Conservation (phyloP, 2,888 invertebrate genomes). For the Portevinia maculata region DNA sequence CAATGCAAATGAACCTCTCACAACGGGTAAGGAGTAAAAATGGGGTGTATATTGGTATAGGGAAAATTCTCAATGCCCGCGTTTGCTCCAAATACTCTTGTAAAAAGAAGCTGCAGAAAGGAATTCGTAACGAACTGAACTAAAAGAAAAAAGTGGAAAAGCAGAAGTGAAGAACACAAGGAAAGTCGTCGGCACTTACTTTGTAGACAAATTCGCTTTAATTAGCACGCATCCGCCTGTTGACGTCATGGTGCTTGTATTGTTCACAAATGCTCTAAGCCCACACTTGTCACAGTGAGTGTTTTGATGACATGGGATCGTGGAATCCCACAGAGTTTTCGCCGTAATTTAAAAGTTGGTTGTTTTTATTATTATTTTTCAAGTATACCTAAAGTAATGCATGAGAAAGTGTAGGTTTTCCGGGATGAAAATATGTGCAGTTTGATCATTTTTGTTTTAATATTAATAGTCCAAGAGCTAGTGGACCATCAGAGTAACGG, state of each 20-base stretch:
- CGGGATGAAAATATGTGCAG: conserved; percentile 1
- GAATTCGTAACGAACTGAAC: neutral
- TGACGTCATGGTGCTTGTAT: conserved; percentile 64
- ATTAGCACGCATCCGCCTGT: conserved; percentile 74
- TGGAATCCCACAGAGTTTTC: conserved; percentile 33
- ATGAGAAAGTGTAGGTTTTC: neutral
- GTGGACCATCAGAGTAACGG: too few relatives aligned
- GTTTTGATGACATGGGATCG: conserved; percentile 58
- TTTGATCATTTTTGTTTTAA: too few relatives aligned
- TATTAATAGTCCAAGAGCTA: too few relatives aligned
- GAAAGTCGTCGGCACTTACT: conserved; percentile 71
- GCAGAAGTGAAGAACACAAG: conserved; percentile 41
- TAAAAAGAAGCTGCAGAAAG: conserved; percentile 1
- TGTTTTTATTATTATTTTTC: conserved; percentile 6
- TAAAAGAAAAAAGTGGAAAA: conserved; percentile 20
- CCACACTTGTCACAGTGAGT: conserved; percentile 59
- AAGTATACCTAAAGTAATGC: conserved; percentile 25
- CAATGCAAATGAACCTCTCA: conserved; percentile 4
- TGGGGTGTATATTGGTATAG: conserved; percentile 8
- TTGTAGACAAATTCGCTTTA: conserved; percentile 73
- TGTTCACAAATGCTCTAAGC: conserved; percentile 56
- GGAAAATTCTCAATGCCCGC: conserved; percentile 34
- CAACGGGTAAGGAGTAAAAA: neutral
- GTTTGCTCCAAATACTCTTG: conserved; percentile 47
- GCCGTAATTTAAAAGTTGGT: neutral